Evolutionary conservation across 2,888 invertebrate species (phyloP), one percentile per base, ranked within the genome.

Genomic region (Sericinus montela): DNA sequence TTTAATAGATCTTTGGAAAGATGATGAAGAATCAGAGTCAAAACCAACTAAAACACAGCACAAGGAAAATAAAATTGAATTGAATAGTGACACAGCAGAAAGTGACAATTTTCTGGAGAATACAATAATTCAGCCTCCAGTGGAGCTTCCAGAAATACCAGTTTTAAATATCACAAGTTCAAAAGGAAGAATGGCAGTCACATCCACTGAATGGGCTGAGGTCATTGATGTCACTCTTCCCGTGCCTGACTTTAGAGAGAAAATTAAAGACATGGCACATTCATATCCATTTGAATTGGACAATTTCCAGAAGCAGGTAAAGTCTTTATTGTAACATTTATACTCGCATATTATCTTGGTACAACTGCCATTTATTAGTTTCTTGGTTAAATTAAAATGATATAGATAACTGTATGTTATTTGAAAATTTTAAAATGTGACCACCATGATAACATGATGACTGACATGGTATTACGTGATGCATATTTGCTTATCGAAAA

Each of bases 201-300:
- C 87, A 8, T 89, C 90, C n/a, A 91, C 93, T 1, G 93, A 96
- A 66, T 98, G 96, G 96, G 98, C 97, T 0, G 94, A 97, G 67
- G 91, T 94, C 77, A 90, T 98, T 29, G 96, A 98, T 73, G 93
- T 96, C 0, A 92, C 93, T 0, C 90, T 92, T 45, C 95, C 97
- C 0, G 94, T 98, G 0, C 90, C 89, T 1, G 94, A 98, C 72
- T 98, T 97, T 67, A 90, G 93, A 41, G 92, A 95, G 59, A 91
- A 91, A 65, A 92, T 98, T 50, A 95, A 95, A 3, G 92, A 94
- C 53, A 94, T 96, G 86, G 98, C 98, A 0, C 93, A 94, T 67
- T 91, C 90, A 52, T 97, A 93, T 80, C 94, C 94, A 1, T 99
- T 99, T 81, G 96, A 98, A 66, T 88, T 99, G 67, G 99, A 99